Conservation (phyloP, 2,113 vertebrate species). For the Tachuris rubrigastra region DNA sequence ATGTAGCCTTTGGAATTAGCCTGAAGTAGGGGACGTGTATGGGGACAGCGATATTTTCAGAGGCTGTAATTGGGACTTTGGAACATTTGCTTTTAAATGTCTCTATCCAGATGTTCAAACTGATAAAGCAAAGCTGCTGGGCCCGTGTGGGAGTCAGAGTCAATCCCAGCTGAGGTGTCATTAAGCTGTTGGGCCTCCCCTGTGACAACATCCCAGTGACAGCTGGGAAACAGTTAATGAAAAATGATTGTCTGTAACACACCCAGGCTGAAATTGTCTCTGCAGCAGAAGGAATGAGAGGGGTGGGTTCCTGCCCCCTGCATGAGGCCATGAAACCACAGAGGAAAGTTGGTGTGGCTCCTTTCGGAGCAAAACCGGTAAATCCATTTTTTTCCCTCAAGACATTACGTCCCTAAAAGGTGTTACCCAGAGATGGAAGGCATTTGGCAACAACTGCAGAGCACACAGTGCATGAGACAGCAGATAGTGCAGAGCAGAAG, state of each 20-base stretch:
- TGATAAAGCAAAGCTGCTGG: neutral
- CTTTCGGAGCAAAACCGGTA: neutral
- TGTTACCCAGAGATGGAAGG: neutral
- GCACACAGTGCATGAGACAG: neutral
- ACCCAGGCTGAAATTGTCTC: neutral
- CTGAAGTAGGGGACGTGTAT: accelerated
- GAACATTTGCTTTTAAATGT: neutral
- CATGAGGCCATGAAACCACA: neutral
- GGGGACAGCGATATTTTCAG: neutral
- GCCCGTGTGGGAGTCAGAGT: neutral
- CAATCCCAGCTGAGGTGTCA: neutral
- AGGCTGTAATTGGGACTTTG: neutral
- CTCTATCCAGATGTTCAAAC: neutral
- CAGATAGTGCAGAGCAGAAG: neutral
- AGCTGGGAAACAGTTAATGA: neutral
- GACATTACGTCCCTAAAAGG: neutral
- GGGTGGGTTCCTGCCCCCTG: neutral
- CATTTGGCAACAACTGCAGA: neutral
- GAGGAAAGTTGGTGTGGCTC: neutral
- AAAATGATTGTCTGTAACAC: neutral
- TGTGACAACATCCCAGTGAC: neutral
- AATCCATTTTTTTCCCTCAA: neutral
- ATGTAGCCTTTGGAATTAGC: neutral
- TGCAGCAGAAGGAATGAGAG: neutral
- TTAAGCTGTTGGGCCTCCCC: neutral